Conservation (phyloP, 2,888 invertebrate species). For the Alloplasta piceator region DNA sequence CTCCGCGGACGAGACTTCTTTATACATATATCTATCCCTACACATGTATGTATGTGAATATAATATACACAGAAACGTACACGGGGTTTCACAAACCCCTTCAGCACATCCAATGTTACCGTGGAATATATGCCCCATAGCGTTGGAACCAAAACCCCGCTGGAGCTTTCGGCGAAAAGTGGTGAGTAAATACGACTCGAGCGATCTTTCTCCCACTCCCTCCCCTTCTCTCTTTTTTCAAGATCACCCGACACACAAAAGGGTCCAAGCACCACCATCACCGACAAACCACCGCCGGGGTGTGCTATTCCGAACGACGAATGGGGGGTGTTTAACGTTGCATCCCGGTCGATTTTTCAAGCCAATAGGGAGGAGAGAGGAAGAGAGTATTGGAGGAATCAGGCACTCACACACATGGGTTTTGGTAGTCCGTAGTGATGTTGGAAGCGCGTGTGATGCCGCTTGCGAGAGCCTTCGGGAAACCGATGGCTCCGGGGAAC, state of each 20-base stretch:
- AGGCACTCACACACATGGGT: conserved; percentile 36
- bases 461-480: conserved; percentile 54
- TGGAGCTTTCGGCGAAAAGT: conserved; percentile 52
- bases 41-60: background rate
- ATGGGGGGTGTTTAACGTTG: conserved; percentile 79
- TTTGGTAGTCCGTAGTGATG: conserved; percentile 35
- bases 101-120: conserved; percentile 43
- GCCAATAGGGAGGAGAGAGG: conserved; percentile 67
- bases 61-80: background rate
- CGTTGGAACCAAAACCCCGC: conserved; percentile 48
- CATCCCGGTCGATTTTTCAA: conserved; percentile 79
- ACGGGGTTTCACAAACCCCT: conserved; percentile 25
- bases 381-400: conserved; percentile 3
- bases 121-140: conserved; percentile 38
- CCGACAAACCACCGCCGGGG: conserved; percentile 53
- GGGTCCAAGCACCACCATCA: conserved; percentile 53
- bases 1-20: conserved; percentile 31
- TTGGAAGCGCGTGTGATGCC: conserved; percentile 55
- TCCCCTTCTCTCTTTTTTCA: conserved; percentile 29
- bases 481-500: conserved; percentile 74
- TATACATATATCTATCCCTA: conserved; percentile 22
- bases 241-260: conserved; percentile 42
- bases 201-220: conserved; percentile 3
- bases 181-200: conserved; percentile 63
- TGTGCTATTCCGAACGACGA: conserved; percentile 70